Evolutionary conservation across 2,113 vertebrate genomes (phyloP).

Genomic region (Serilophus lunatus): DNA sequence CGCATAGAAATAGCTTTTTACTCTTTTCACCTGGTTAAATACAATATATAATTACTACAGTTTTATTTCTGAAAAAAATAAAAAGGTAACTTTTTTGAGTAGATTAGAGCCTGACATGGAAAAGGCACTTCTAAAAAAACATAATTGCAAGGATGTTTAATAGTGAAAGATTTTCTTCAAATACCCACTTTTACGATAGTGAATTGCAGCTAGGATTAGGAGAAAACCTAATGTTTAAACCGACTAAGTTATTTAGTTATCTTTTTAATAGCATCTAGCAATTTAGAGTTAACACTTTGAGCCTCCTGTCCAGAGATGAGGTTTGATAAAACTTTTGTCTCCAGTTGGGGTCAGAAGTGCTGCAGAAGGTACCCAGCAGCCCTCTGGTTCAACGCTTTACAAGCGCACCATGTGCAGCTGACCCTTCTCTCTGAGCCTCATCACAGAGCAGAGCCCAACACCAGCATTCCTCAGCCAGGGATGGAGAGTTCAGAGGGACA

Average conservation of each 20-base stretch:
- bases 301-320: background rate
- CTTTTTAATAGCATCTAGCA: background rate
- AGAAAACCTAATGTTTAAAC: background rate
- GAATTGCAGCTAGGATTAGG: constrained; percentile 11
- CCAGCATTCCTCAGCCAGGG: background rate
- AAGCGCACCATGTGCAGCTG: background rate
- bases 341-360: background rate
- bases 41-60: background rate
- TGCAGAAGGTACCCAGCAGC: background rate
- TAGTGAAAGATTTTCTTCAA: background rate
- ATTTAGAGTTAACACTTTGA: background rate
- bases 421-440: background rate
- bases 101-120: background rate
- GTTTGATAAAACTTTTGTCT: background rate
- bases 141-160: background rate
- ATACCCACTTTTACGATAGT: background rate
- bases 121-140: background rate
- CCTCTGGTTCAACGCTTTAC: background rate
- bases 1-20: constrained; percentile 1
- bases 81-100: background rate
- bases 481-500: background rate
- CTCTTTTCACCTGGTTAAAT: constrained; percentile 27
- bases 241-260: background rate
- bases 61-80: background rate
- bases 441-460: background rate